Base-by-base conservation (phyloP, 2,888 invertebrate genomes). In the Myathropa florea region DNA sequence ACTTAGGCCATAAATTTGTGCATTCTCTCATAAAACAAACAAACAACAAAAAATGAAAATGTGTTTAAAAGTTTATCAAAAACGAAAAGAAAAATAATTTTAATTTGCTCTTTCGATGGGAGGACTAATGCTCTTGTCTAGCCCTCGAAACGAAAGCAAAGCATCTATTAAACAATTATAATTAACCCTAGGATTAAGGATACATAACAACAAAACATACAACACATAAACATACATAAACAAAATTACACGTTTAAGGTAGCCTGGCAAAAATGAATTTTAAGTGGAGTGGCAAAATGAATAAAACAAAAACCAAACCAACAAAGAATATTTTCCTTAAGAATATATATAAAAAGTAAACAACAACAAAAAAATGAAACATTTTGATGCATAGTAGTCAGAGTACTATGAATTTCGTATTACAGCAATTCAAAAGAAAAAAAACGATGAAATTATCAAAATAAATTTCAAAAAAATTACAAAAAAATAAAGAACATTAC, bases 181-280 rank as follows among this genome's bases (percentile, higher is more conserved):
- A 24, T 24, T 24, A 26, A 3, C 14, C 24, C 24, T 57, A 57
- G 14, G 46, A 46, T 55, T 55, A 39, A 39, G 12, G 12, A 28
- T 12, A 53, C 28, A 65, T 36, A 59, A 2, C 36, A 28, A 64
- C 10, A 71, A 78, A 26, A 71, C 28, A 75, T 71, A 71, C 68
- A 76, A 78, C 63, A 73, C 63, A 64, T 36, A 85, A 36, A 78
- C 73, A 83, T 39, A 86, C 73, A 86, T 71, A 79, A 70, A 86
- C 63, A 85, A 72, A 77, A 81, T 70, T 64, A 86, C 83, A 86
- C 83, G 71, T 76, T 75, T 79, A 59, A 86, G 60, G 86, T 86
- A 86, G 86, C 86, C 86, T 86, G 86, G 83, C 86, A 86, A 86
- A 85, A 86, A 86, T 86, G 81, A 86, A 83, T 79, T 77, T 86